Evolutionary conservation across 2,888 invertebrate genomes (phyloP), one percentile per base, ranked within the genome.

Genomic region (Leptinotarsa tumamoca): DNA sequence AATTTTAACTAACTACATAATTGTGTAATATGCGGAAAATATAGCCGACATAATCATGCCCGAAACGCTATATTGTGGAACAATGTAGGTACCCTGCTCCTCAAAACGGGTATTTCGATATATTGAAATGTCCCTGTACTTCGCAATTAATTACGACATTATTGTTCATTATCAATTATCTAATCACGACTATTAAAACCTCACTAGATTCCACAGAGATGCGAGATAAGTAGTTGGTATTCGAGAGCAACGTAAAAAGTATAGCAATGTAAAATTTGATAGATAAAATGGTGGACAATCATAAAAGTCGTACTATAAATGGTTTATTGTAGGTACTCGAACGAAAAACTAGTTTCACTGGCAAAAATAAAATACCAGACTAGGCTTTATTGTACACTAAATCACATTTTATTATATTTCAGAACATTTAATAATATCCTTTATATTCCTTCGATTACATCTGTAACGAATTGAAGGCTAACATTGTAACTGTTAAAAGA

Each of bases 381-480:
- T 77, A 75, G 77, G 77, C 75, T 80, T 80, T 80, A 80, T 79
- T 73, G 79, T 80, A 76, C 73, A 78, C 78, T 80, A 80, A 80
- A 80, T 80, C 80, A 80, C 75, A 77, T 78, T 80, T 80, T 80
- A 80, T 80, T 80, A 80, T 80, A 80, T 80, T 80, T 76, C 77
- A 52, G 72, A 80, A 77, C 80, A 76, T 80, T 80, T 74, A 77
- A 72, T 78, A 78, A 76, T 76, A 74, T 72, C 77, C 75, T 68
- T 73, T 75, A 72, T 70, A 75, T 77, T 75, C 68, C 72, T 72
- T 71, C 76, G 75, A 77, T 76, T 72, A 77, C 74, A 70, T 72
- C 68, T 75, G 70, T 56, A 73, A 73, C 56, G 77, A 76, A 79
- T 75, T 75, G 13, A 72, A 72, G 68, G 72, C 74, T 71, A 76